Percentiles rank a stretch among this genome's conserved stretches.
Evolutionary conservation across 2,888 invertebrate species (phyloP).

Genomic region (Blastobasis adustella): DNA sequence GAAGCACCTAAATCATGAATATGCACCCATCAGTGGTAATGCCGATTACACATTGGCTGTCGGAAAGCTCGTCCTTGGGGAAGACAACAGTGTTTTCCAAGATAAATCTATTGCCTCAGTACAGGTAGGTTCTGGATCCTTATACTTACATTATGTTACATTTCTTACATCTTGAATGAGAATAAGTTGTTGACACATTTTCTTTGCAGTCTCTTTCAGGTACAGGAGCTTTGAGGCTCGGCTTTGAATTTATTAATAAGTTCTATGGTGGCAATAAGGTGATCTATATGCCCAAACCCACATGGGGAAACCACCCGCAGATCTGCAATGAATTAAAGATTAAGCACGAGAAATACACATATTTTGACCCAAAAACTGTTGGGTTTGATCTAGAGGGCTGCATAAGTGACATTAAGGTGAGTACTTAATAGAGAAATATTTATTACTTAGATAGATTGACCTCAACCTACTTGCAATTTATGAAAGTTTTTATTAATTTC

Average conservation of each 20-base stretch:
- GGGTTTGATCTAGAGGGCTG: conserved; percentile 95
- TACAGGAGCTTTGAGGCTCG: conserved; percentile 96
- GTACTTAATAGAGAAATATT: conserved; percentile 29
- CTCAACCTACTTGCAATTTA: too few relatives aligned
- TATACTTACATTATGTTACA: too few relatives aligned
- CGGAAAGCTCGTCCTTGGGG: conserved; percentile 92
- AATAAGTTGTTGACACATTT: not conserved
- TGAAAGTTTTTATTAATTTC: too few relatives aligned
- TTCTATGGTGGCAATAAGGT: conserved; percentile 88
- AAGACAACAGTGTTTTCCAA: conserved; percentile 78
- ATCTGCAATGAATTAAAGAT: conserved; percentile 93
- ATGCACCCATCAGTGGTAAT: conserved; percentile 92
- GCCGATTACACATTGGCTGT: conserved; percentile 89
- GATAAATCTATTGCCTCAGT: conserved; percentile 84
- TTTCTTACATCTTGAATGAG: not conserved
- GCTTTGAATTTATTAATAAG: conserved; percentile 88
- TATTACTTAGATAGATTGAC: not conserved
- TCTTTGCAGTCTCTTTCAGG: conserved; percentile 91
- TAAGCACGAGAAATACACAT: conserved; percentile 91
- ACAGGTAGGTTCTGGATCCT: conserved; percentile 62
- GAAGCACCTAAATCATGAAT: conserved; percentile 92
- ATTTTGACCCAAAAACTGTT: conserved; percentile 94
- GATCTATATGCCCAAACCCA: conserved; percentile 91
- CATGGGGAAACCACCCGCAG: conserved; percentile 99
- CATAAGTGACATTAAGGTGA: conserved; percentile 89